Percentiles rank a stretch among this genome's conserved stretches.
phyloP scores from a whole-genome alignment of 2,113 vertebrate species.

The Proterorhinus semilunaris region DNA sequence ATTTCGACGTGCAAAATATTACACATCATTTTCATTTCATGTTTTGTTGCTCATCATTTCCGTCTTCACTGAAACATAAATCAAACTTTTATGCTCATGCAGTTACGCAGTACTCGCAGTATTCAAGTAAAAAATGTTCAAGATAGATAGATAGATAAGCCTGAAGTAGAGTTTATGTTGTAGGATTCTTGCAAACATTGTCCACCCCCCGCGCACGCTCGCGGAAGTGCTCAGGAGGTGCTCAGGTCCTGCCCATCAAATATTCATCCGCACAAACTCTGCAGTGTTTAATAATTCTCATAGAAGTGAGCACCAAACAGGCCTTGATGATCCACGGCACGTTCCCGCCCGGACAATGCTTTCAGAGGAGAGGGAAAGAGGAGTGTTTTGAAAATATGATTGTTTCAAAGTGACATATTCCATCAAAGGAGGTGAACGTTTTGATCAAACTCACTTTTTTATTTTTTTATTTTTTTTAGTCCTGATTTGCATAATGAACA shows the following conservation, averaged over 20 bases:
- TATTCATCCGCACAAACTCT: conserved; percentile 81
- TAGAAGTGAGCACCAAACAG: conserved; percentile 73
- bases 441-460: neutral
- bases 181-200: conserved; percentile 38
- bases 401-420: neutral
- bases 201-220: conserved; percentile 29
- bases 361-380: conserved; percentile 44
- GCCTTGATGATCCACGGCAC: conserved; percentile 75
- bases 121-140: no score
- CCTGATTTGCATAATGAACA: no score
- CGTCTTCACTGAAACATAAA: no score
- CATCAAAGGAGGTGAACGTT: neutral
- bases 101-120: no score
- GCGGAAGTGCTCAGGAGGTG: conserved; percentile 77
- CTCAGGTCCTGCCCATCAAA: conserved; percentile 80
- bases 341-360: conserved; percentile 77
- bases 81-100: no score
- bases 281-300: conserved; percentile 84
- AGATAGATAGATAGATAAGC: no score
- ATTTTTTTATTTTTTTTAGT: no score
- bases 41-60: no score
- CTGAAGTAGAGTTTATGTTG: conserved; percentile 13
- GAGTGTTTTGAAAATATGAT: neutral
- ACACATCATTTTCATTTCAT: no score
- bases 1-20: no score